Conservation (phyloP, 1,140 invertebrate genomes). For the Pseudomyrmex cubaensis region DNA sequence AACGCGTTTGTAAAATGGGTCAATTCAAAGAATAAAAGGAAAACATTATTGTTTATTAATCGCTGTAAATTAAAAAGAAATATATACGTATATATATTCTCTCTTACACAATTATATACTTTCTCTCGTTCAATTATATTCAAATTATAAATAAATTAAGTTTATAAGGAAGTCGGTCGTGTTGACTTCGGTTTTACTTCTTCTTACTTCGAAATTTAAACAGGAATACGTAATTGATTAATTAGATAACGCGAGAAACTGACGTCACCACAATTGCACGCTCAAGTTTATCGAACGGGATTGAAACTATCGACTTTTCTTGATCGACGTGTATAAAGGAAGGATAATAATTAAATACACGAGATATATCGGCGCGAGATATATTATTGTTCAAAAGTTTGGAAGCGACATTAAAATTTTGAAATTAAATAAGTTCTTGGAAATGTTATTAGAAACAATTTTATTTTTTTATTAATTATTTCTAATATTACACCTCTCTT, state of each 20-base stretch:
- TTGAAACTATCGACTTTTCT: background rate
- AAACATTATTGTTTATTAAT: conserved; percentile 20
- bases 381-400: too few relatives aligned
- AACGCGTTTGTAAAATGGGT: background rate
- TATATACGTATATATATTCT: background rate
- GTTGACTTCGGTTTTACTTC: background rate
- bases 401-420: too few relatives aligned
- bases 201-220: background rate
- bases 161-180: too few relatives aligned
- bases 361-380: background rate
- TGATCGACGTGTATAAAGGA: background rate
- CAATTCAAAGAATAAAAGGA: background rate
- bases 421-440: too few relatives aligned
- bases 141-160: too few relatives aligned
- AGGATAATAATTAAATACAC: conserved; percentile 6
- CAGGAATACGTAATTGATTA: background rate
- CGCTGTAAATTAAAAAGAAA: background rate
- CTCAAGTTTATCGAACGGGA: background rate
- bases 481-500: too few relatives aligned
- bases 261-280: background rate
- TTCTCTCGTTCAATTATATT: too few relatives aligned
- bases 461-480: too few relatives aligned
- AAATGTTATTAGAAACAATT: too few relatives aligned
- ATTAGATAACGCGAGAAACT: background rate
- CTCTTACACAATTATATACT: too few relatives aligned